Evolutionary conservation across 2,797 vertebrate genomes (phyloP), one percentile per base, ranked within the genome.

Genomic region (Xenentodon cancila): DNA sequence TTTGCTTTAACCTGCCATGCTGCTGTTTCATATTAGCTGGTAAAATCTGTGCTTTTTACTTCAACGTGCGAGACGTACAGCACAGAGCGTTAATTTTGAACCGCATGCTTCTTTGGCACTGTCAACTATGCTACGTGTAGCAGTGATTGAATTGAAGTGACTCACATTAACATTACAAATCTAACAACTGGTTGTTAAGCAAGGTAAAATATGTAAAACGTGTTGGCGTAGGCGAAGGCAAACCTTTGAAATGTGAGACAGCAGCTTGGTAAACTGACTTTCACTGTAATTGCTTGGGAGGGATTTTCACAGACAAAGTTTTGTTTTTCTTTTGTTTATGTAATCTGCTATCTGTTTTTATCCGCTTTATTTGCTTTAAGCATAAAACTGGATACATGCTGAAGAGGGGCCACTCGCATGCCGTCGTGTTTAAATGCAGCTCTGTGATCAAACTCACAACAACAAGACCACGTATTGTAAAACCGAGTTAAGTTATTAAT

Each of bases 231-330:
- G 89, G 90, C 84, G 71, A 90, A 69, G 66, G 63, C 82, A 59
- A 58, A 56, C 49, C 77, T 92, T 90, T 92, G 90, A 93, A 94
- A 92, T 73, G 5, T 21, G 86, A 93, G 73, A 89, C 63, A 44
- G 68, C 71, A 73, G 81, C 75, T 90, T 90, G 82, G 85, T 77
- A 84, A 89, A 85, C 75, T 84, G 55, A 89, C 82, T 86, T 77
- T 85, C 69, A 77, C 79, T 83, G 81, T 90, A 73, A 87, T 86
- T 61, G 57, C 73, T 67, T 64, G 73, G 71, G 55, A 75, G 47
- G 15, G 45, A 20, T 58, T 79, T 44, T 32, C 47, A 25, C 22
- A 53, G 37, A 51, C n/a, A 59, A 42, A 25, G 13, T 70, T 58
- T 49, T 32, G 55, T 53, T 65, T 59, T 52, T 46, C 27, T 64